Evolutionary conservation across 2,797 vertebrate species (phyloP).

Genomic region (Galagoides demidoff): DNA sequence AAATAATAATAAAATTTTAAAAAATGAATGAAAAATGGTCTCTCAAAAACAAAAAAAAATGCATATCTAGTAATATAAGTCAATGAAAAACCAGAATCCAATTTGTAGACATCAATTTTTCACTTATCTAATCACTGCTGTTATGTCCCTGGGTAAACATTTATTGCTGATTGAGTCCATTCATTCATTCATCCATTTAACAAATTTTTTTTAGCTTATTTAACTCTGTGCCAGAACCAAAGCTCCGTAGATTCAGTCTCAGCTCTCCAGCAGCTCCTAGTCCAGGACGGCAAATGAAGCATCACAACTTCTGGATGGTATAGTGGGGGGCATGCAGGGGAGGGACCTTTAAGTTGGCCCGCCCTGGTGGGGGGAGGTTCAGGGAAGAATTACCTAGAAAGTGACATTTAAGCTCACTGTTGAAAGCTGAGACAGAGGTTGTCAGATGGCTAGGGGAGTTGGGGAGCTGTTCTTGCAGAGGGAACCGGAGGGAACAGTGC

Average conservation of each 20-base stretch:
- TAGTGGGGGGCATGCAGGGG: background rate
- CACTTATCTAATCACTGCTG: background rate
- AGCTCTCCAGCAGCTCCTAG: background rate
- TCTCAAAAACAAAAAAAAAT: slow-evolving; percentile 14
- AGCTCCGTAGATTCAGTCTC: background rate
- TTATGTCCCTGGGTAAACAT: background rate
- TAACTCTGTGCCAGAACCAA: background rate
- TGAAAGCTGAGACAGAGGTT: slow-evolving; percentile 20
- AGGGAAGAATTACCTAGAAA: background rate
- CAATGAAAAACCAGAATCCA: background rate
- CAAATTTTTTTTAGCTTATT: slow-evolving; percentile 33
- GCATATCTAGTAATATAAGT: background rate
- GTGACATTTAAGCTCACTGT: background rate
- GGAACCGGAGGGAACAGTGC: background rate
- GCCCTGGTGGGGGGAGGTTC: too few relatives aligned
- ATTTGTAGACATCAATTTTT: slow-evolving; percentile 19
- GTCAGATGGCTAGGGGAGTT: background rate
- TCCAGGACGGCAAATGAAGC: background rate
- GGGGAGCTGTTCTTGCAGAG: background rate
- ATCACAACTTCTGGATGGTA: background rate
- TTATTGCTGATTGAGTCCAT: background rate
- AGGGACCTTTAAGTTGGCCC: background rate
- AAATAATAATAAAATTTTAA: too few relatives aligned
- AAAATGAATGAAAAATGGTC: background rate
- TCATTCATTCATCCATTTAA: slow-evolving; percentile 35